Conservation (phyloP, 23 tunicate genomes). For the Pegea sp. region DNA sequence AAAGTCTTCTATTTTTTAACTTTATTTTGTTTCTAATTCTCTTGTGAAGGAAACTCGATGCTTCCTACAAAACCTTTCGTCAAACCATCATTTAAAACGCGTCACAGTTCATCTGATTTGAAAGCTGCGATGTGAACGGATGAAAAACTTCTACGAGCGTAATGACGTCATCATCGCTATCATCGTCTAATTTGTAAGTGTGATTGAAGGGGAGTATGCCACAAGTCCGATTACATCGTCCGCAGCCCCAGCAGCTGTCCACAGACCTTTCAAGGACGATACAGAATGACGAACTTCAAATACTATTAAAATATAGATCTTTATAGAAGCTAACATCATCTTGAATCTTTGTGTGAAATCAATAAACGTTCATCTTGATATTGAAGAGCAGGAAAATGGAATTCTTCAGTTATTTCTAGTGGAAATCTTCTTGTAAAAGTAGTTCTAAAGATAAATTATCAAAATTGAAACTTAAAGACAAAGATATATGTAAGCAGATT, state of each 20-base stretch:
- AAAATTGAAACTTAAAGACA: too few relatives aligned
- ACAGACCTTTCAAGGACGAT: slow-evolving; percentile 23
- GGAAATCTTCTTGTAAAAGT: too few relatives aligned
- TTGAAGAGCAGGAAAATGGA: too few relatives aligned
- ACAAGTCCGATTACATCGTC: slow-evolving; percentile 14
- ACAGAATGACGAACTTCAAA: too few relatives aligned
- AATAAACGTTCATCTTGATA: too few relatives aligned
- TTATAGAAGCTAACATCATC: too few relatives aligned
- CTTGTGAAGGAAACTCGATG: slow-evolving; percentile 41
- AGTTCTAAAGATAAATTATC: too few relatives aligned
- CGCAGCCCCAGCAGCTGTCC: slow-evolving; percentile 48
- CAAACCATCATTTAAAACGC: slow-evolving; percentile 37
- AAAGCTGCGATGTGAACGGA: slow-evolving; percentile 10
- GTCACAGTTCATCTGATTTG: slow-evolving; percentile 27
- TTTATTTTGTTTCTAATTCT: not conserved
- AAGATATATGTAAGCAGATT: too few relatives aligned
- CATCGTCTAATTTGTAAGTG: slow-evolving; percentile 4
- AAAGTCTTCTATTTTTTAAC: not conserved
- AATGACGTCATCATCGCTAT: not conserved
- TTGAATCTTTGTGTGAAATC: too few relatives aligned
- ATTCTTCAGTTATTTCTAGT: too few relatives aligned
- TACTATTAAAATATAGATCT: too few relatives aligned
- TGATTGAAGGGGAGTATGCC: slow-evolving; percentile 65
- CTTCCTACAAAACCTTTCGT: slow-evolving; percentile 15
- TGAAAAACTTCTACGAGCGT: too few relatives aligned